A percentile compares a stretch with the other conserved stretches of the same genome.
Evolutionary conservation across 1,140 invertebrate species (phyloP).

Genomic region (Cotesia glomerata): DNA sequence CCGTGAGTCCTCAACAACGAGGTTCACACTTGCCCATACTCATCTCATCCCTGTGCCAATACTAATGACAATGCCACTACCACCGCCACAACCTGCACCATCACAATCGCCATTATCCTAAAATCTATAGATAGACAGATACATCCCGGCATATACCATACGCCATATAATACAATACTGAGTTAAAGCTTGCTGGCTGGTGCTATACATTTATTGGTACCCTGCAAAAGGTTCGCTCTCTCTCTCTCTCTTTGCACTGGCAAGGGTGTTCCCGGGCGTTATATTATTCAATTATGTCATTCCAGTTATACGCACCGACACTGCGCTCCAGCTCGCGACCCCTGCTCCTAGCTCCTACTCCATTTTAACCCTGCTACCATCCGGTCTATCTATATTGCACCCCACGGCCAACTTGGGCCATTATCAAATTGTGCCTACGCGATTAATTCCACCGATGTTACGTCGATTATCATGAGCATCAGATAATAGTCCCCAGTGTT

Average conservation of each 20-base stretch:
- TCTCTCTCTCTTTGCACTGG: background rate
- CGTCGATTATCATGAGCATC: slow-evolving; percentile 57
- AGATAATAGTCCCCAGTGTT: slow-evolving; percentile 43
- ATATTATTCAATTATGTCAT: slow-evolving; percentile 65
- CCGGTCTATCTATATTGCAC: background rate
- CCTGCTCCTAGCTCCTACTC: background rate
- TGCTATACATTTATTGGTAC: background rate
- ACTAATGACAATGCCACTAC: background rate
- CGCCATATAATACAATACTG: background rate
- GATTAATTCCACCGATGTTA: slow-evolving; percentile 55
- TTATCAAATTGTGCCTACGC: slow-evolving; percentile 61
- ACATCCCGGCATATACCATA: no score
- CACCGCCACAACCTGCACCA: background rate
- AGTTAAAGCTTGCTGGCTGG: background rate
- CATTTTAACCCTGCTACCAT: slow-evolving; percentile 6
- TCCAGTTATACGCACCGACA: slow-evolving; percentile 54
- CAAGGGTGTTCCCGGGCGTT: slow-evolving; percentile 39
- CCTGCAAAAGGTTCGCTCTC: background rate
- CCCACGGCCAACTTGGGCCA: slow-evolving; percentile 38
- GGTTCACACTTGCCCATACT: slow-evolving; percentile 41
- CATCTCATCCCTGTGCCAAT: background rate
- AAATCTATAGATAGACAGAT: background rate
- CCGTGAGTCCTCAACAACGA: slow-evolving; percentile 52
- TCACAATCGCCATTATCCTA: background rate
- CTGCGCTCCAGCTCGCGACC: slow-evolving; percentile 26